phyloP scores from a whole-genome alignment of 1,140 invertebrate species.

The Drosophila ironensis region DNA sequence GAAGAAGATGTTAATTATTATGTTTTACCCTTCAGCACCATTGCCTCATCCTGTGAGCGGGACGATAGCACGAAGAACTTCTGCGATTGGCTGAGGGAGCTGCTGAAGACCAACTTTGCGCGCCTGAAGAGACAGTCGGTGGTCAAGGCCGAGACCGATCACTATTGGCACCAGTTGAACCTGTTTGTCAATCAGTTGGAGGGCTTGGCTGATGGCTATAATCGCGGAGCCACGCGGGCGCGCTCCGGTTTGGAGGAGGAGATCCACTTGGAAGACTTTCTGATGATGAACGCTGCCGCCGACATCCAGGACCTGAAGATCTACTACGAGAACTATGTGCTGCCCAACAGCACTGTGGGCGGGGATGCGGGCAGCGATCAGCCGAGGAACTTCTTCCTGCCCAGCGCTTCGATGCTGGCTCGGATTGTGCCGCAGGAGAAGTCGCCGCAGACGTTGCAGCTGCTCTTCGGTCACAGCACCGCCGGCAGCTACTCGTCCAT shows the following conservation, averaged over 20 bases:
- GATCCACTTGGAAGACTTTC: constrained; percentile 86
- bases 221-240: constrained; percentile 85
- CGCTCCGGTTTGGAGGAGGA: constrained; percentile 84
- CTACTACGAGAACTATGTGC: constrained; percentile 78
- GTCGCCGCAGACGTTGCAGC: constrained; percentile 59
- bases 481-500: constrained; percentile 90
- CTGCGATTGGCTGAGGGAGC: constrained; percentile 73
- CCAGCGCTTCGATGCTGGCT: constrained; percentile 76
- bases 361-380: constrained; percentile 16
- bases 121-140: constrained; percentile 86
- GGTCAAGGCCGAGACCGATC: constrained; percentile 86
- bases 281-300: constrained; percentile 89
- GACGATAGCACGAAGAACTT: constrained; percentile 82
- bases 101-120: constrained; percentile 84
- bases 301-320: constrained; percentile 88
- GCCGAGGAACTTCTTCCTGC: constrained; percentile 72
- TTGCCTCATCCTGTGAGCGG: constrained; percentile 87
- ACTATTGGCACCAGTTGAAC: constrained; percentile 85
- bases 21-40: constrained; percentile 82
- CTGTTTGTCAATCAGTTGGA: constrained; percentile 88
- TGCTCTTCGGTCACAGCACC: constrained; percentile 83
- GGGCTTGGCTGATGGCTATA: constrained; percentile 87
- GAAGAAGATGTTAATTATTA: not conserved
- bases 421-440: constrained; percentile 55
- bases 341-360: constrained; percentile 40